Percentiles rank a stretch among this genome's conserved stretches.
phyloP scores from a whole-genome alignment of 2,888 invertebrate genomes.

The Brenthis hecate region DNA sequence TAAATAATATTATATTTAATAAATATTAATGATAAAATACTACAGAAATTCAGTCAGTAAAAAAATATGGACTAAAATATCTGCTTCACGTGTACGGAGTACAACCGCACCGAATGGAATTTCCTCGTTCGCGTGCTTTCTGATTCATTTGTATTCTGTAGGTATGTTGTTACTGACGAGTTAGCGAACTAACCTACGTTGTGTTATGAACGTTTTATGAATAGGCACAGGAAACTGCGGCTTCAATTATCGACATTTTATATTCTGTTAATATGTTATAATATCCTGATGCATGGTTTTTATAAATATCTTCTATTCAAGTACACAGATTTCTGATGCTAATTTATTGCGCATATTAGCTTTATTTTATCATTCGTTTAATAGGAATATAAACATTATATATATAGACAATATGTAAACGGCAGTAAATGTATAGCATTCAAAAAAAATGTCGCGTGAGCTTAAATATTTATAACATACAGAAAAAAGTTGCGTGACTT shows the following conservation, averaged over 20 bases:
- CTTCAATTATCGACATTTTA: conserved; percentile 46
- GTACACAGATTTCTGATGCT: background rate
- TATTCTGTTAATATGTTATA: conserved; percentile 43
- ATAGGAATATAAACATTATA: background rate
- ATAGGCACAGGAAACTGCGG: conserved; percentile 59
- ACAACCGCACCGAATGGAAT: conserved; percentile 63
- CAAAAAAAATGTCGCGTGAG: conserved; percentile 50
- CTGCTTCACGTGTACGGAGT: conserved; percentile 45
- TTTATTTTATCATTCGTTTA: background rate
- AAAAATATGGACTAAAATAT: conserved; percentile 41
- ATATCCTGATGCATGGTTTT: conserved; percentile 37
- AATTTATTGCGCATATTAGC: background rate
- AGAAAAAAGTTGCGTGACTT: conserved; percentile 56
- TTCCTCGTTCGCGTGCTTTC: conserved; percentile 72
- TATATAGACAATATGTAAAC: background rate
- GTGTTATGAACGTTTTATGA: conserved; percentile 45
- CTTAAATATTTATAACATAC: conserved; percentile 36
- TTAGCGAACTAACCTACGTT: conserved; percentile 57
- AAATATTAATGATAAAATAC: background rate
- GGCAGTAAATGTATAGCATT: conserved; percentile 21
- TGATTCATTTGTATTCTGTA: conserved; percentile 75
- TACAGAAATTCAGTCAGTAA: background rate
- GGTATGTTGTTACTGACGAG: conserved; percentile 45
- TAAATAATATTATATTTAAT: no score
- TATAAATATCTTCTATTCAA: conserved; percentile 13